A percentile compares a stretch with the other conserved stretches of the same genome.
Evolutionary conservation across 1,140 invertebrate species (phyloP).

Genomic region (Drosophila seguyi): DNA sequence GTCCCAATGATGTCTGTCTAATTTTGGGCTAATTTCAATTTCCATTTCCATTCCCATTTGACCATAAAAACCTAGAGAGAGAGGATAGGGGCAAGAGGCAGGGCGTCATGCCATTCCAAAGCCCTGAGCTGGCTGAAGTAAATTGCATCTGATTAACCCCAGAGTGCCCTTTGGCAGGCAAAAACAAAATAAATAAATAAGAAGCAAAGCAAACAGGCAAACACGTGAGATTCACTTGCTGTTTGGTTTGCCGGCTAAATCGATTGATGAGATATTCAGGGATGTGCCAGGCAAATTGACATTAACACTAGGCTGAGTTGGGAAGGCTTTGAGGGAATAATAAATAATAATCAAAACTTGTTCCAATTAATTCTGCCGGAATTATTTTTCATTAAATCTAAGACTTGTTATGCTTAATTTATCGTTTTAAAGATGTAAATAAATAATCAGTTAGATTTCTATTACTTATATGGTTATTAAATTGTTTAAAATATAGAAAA

Average conservation of each 20-base stretch:
- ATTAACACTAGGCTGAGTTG: conserved; percentile 6
- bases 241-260: conserved; percentile 27
- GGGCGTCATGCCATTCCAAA: conserved; percentile 43
- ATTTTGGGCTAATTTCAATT: conserved; percentile 80
- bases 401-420: not conserved
- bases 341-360: too few species aligned
- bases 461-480: not conserved
- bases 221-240: conserved; percentile 25
- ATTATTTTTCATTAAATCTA: not conserved
- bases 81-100: not conserved
- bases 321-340: not conserved
- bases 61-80: conserved; percentile 7
- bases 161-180: conserved; percentile 33
- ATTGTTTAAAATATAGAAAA: not conserved
- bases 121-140: conserved; percentile 46
- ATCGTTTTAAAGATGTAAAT: not conserved
- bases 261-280: conserved; percentile 19
- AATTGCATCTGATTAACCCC: conserved; percentile 61
- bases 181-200: conserved; percentile 13
- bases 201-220: conserved; percentile 18
- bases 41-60: conserved; percentile 54
- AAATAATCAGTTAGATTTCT: not conserved
- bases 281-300: not conserved
- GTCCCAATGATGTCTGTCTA: conserved; percentile 62
- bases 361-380: too few species aligned